Evolutionary conservation across 2,113 vertebrate species (phyloP), one percentile per base, ranked within the genome.

Genomic region (Heliornis fulica): DNA sequence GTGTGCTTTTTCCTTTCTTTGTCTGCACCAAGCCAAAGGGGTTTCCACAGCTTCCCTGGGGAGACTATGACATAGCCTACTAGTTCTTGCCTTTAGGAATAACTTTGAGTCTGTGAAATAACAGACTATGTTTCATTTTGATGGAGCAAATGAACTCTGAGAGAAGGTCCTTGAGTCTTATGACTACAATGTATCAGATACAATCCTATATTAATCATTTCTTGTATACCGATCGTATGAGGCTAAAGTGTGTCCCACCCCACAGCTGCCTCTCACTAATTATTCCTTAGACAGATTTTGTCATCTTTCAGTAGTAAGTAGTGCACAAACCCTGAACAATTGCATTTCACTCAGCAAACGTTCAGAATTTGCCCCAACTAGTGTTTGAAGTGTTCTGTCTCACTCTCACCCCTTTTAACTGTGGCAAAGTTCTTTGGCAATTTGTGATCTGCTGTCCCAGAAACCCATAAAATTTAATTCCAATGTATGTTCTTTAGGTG

Each of bases 1-100:
- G n/a, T 79, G 59, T 91, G 45, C 53, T 93, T 85, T 93, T 90
- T 63, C 68, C 60, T 43, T 70, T 74, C 85, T 96, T 95, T 96
- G 83, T 88, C 76, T 93, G 40, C 25, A 90, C 45, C 60, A 61
- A 93, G 83, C 86, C 90, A 89, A 79, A 93, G 69, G 72, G 88
- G 48, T 95, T 95, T 94, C 94, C 86, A 97, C 60, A 80, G 72
- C 83, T 89, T 93, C 92, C 65, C 92, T 69, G 54, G 92, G 80
- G 88, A 92, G 43, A 60, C 40, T 86, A 83, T 83, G 86, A 75
- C 83, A 81, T 51, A 95, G 76, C 19, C 70, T 66, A 72, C 64
- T 80, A 83, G 56, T 43, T 89, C 36, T 94, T 75, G 77, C 90
- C 85, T 50, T 92, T 57, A 89, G 86, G 88, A 71, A 64, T 51